Percentiles rank a stretch among this genome's conserved stretches.
These are phyloP conservation scores for Pelecanus crispus DNA, from an alignment of 2,113 vertebrate genomes.

Conservation along the genomic window DNA sequence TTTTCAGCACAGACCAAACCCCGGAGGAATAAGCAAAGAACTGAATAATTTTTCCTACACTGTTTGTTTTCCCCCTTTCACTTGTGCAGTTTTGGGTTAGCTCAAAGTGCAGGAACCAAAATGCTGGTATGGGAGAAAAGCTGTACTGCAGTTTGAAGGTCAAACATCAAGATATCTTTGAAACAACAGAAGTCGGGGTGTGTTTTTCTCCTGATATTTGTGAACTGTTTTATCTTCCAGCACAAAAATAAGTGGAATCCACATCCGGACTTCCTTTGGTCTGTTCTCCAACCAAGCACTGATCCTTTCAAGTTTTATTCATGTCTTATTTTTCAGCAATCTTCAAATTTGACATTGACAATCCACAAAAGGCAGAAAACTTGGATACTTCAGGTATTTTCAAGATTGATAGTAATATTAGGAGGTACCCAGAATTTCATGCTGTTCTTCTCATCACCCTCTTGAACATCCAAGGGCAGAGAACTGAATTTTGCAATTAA, in stretches of 20 bases:
- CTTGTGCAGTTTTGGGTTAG: neutral
- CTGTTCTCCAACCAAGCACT: neutral
- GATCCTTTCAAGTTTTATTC: neutral
- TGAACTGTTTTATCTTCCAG: neutral
- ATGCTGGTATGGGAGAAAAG: neutral
- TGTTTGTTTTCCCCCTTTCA: neutral
- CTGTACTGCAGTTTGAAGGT: neutral
- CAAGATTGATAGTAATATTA: neutral
- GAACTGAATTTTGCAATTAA: neutral
- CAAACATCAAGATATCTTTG: neutral
- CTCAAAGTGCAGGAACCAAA: neutral
- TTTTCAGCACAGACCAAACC: neutral
- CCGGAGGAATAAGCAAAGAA: neutral
- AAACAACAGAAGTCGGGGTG: fast-evolving
- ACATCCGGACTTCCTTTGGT: neutral
- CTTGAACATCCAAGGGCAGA: neutral
- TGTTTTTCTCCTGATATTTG: neutral
- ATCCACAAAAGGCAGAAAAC: neutral
- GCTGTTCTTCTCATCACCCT: neutral
- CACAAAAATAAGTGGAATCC: neutral
- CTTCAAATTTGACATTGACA: neutral
- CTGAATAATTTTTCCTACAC: neutral
- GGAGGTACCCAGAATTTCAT: neutral
- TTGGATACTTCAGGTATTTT: neutral
- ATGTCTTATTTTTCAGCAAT: neutral